Base-by-base conservation (phyloP, 2,888 invertebrate species). In the Tricholauxania praeusta region DNA sequence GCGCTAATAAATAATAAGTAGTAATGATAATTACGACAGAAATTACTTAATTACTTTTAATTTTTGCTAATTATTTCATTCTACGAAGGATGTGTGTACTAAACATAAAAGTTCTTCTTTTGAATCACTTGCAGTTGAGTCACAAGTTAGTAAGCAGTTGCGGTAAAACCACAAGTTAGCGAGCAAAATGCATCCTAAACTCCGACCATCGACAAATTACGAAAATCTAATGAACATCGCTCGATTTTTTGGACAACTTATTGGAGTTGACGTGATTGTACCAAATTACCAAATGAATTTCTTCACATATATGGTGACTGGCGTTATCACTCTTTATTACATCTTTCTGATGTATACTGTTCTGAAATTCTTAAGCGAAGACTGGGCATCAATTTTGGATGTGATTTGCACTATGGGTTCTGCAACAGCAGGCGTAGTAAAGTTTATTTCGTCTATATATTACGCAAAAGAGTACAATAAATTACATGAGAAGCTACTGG, bases 201-300 rank as follows among this genome's bases (percentile, higher is more conserved):
- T 14, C 8, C 62, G 59, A 10, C 66, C 73, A 12, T 39, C 48
- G 3, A 70, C 66, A 0, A 60, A 39, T 7, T 73, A 55, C 7
- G 12, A 39, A 5, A 71, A 62, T 15, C 14, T 71, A n/a, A 49
- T 71, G 1, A 55, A 28, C 6, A 22, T 71, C 47, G 51, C 39
- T 39, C 17, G 55, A 1, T 63, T 71, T 8, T 74, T 62, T 19
- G 47, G 62, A 4, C 48, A 62, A 12, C 22, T 63, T 4, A 76
- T 78, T 14, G 79, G 78, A 0, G 73, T 74, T 1, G 75, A 79
- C 59, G 14, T 78, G 17, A 5, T 75, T 2, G 51, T 63, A 12
- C 10, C 57, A 8, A 66, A 72, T 15, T 79, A 72, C 49, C 67
- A 63, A 53, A 48, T 74, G 1, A 76, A 74, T 52, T 3, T 1